Conservation (phyloP, 53 echinoderm and acorn worm genomes). For the Stichopus horrens region DNA sequence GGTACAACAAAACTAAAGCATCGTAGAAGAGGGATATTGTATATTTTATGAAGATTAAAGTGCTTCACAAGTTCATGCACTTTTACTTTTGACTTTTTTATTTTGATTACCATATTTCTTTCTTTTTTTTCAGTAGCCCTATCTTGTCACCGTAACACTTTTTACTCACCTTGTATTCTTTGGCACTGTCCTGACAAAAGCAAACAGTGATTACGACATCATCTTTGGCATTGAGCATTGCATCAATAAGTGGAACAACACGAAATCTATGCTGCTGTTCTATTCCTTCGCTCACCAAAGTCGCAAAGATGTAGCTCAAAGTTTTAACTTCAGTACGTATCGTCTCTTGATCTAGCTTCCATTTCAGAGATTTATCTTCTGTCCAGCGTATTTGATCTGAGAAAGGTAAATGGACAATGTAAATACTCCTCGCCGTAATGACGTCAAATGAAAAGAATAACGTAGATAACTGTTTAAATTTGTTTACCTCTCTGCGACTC, state of each 20-base stretch:
- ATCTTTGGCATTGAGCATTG: background rate
- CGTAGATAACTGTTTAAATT: too few relatives aligned
- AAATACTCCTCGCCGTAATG: too few relatives aligned
- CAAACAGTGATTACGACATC: conserved; percentile 12
- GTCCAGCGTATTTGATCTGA: background rate
- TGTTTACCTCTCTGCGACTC: background rate
- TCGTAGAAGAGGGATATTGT: too few relatives aligned
- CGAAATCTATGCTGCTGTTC: conserved; percentile 25
- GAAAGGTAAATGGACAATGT: background rate
- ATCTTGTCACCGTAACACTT: too few relatives aligned
- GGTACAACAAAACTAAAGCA: background rate
- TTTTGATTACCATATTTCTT: too few relatives aligned
- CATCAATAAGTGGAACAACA: conserved; percentile 26
- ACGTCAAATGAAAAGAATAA: too few relatives aligned
- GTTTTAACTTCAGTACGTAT: background rate
- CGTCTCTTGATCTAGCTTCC: conserved; percentile 9
- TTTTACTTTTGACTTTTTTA: too few relatives aligned
- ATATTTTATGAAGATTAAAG: too few relatives aligned
- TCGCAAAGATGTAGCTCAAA: conserved; percentile 24
- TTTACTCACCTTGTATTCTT: conserved; percentile 16
- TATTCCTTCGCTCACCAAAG: conserved; percentile 19
- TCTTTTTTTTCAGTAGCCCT: too few relatives aligned
- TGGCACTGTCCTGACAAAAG: conserved; percentile 17
- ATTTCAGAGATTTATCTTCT: background rate
- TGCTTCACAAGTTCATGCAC: too few relatives aligned